These are phyloP conservation scores for Cydia pomonella DNA, from an alignment of 1,140 invertebrate species.

Conservation along the genomic window DNA sequence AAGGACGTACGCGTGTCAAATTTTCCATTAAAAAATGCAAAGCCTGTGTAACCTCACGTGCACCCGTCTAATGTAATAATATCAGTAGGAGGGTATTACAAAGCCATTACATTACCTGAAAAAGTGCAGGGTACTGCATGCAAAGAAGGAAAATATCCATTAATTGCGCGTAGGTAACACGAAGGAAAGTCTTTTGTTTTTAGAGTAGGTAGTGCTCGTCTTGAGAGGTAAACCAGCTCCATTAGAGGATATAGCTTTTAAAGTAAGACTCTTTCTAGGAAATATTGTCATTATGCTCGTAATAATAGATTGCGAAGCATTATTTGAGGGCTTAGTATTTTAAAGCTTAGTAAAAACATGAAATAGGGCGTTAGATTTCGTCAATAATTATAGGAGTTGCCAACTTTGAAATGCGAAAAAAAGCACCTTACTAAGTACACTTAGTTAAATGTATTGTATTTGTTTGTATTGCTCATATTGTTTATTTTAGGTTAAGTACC, in stretches of 20 bases:
- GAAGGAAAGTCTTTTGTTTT: slow-evolving; percentile 25
- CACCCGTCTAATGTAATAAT: slow-evolving; percentile 22
- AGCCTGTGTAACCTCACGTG: background rate
- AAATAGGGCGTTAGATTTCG: too few species aligned
- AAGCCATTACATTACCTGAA: slow-evolving; percentile 29
- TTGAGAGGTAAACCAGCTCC: slow-evolving; percentile 26
- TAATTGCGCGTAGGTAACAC: slow-evolving; percentile 19
- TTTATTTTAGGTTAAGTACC: too few species aligned
- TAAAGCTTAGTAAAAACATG: too few species aligned
- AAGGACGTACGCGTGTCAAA: background rate
- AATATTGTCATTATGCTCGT: background rate
- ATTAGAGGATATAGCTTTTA: slow-evolving; percentile 14
- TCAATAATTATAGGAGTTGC: too few species aligned
- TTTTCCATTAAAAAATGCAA: slow-evolving; percentile 6
- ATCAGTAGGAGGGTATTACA: slow-evolving; percentile 24
- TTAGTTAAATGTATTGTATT: too few species aligned
- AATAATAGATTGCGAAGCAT: background rate
- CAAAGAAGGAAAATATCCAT: slow-evolving; percentile 15
- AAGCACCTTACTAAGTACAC: too few species aligned
- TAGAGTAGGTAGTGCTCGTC: slow-evolving; percentile 6
- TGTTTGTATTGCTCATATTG: too few species aligned
- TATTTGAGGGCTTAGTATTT: background rate
- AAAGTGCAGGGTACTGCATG: slow-evolving; percentile 23
- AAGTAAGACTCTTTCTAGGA: background rate
- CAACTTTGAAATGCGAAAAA: too few species aligned